Conservation (phyloP, 2,797 vertebrate genomes). For the Lacerta bilineata region DNA sequence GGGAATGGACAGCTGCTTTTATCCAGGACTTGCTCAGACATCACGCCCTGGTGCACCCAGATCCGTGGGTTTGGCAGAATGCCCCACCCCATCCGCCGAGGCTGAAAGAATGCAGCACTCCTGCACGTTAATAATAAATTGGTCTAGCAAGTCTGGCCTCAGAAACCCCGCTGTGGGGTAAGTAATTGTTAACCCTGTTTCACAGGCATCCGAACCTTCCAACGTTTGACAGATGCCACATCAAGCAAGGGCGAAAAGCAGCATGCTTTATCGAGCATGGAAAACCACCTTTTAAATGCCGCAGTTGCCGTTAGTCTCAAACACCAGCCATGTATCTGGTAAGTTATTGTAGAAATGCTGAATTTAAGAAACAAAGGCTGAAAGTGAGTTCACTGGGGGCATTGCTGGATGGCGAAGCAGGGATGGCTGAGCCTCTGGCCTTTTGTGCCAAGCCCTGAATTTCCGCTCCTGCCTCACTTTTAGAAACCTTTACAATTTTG, state of each 20-base stretch:
- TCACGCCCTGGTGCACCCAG: neutral
- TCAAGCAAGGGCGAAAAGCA: neutral
- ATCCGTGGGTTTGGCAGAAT: slow-evolving; percentile 4
- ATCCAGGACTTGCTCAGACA: slow-evolving; percentile 22
- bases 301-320: neutral
- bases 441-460: no score
- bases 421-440: no score
- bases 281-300: neutral
- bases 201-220: neutral
- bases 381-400: neutral
- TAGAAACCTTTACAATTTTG: no score
- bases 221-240: neutral
- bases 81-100: slow-evolving; percentile 4
- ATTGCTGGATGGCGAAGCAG: no score
- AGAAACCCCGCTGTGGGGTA: slow-evolving; percentile 28
- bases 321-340: no score
- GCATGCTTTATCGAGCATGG: neutral
- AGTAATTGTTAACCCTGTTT: slow-evolving; percentile 34
- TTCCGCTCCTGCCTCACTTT: no score
- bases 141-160: slow-evolving; percentile 8
- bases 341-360: neutral
- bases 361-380: neutral
- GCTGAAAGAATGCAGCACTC: neutral
- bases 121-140: slow-evolving; percentile 31
- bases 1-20: slow-evolving; percentile 20